These are phyloP conservation scores for Chymomyza caudatula DNA, from an alignment of 2,888 invertebrate species.

Conservation along the genomic window DNA sequence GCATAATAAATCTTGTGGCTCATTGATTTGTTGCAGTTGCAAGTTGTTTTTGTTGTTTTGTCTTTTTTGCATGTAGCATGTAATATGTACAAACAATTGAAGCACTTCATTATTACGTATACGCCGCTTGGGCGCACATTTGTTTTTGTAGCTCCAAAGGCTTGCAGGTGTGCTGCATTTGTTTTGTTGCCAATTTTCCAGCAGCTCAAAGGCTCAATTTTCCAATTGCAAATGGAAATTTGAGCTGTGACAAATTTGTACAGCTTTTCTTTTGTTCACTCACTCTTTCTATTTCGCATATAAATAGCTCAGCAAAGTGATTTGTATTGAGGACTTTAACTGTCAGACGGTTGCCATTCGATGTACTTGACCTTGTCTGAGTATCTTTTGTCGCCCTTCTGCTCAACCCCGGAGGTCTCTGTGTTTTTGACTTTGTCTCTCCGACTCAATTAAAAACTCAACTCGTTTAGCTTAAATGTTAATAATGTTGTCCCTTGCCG, in stretches of 20 bases:
- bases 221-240: slow-evolving; percentile 53
- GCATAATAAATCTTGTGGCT: slow-evolving; percentile 16
- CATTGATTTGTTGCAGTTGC: slow-evolving; percentile 22
- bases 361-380: slow-evolving; percentile 17
- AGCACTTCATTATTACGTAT: slow-evolving; percentile 53
- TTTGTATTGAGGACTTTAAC: neutral
- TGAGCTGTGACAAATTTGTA: slow-evolving; percentile 59
- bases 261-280: neutral
- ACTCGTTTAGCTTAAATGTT: neutral
- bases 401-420: neutral
- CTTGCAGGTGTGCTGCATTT: neutral
- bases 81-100: slow-evolving; percentile 53
- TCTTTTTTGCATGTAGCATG: slow-evolving; percentile 16
- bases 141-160: neutral
- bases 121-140: neutral
- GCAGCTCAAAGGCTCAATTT: slow-evolving; percentile 61
- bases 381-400: no score
- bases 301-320: neutral
- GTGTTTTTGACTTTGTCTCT: neutral
- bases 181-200: slow-evolving; percentile 48
- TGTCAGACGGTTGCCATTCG: neutral
- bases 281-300: neutral
- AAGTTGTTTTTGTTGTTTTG: slow-evolving; percentile 25
- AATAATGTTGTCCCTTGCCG: neutral
- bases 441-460: neutral